Base-by-base conservation (phyloP, 2,797 vertebrate species). In the Carcharodon carcharias region DNA sequence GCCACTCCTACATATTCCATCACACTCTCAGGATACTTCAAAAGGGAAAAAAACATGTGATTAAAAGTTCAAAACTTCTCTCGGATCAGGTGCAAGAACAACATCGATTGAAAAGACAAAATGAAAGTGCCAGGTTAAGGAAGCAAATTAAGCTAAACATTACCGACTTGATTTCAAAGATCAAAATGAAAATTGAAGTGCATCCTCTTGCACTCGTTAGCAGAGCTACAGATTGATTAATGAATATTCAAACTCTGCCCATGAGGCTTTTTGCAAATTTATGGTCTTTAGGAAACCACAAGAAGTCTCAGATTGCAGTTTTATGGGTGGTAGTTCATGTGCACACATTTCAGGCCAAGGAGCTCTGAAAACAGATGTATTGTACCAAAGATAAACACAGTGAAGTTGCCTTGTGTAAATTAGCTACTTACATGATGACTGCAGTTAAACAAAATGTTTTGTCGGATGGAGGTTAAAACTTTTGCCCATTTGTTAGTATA, bases 121-220 rank as follows among this genome's bases (percentile, higher is more conserved):
- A 95, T 56, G 69, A n/a, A 77, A 71, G 69, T 71, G 69, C 40
- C 16, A 23, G 5, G 69, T 77, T 56, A 73, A 95, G 69, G 50
- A 77, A 77, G 45, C 45, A 71, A 95, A 54, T 95, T n/a, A n/a
- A 95, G 69, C 50, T 95, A 21, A 95, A 95, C 14, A 77, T 77
- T 73, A 77, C 67, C 45, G 26, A 95, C 54, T 77, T n/a, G 50
- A 77, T 95, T 95, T 95, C 94, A 95, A 95, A 95, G 94, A 95
- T 95, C 94, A 56, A 71, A 71, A 77, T 58, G 65, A 77, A 77
- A 77, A 54, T 8, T 54, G 28, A 95, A 77, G 50, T 95, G 67
- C 31, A 35, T 73, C 69, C 40, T 73, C 45, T 54, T 95, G 31
- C 69, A 35, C 28, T 73, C 45, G 8, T 95, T 77, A 56, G 50